phyloP scores from a whole-genome alignment of 2,113 vertebrate species.

The Circaetus cinerascens region DNA sequence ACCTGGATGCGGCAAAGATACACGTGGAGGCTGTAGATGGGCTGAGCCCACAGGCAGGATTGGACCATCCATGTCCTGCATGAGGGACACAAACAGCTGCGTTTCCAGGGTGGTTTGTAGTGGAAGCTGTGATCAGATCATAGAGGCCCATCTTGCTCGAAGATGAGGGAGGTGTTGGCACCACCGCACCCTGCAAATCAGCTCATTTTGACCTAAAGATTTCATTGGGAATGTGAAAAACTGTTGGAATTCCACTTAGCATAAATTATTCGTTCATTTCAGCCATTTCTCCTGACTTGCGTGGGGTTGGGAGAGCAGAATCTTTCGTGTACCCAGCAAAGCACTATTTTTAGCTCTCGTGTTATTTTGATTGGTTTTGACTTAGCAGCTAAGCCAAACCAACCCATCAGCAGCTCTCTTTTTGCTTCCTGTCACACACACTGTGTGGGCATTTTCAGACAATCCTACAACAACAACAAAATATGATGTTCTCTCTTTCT shows the following conservation, averaged over 20 bases:
- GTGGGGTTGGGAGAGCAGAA: not conserved
- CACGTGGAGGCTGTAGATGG: fast-evolving
- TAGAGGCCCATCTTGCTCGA: fast-evolving
- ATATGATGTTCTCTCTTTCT: not conserved
- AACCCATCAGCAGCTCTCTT: not conserved
- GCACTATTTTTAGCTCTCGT: not conserved
- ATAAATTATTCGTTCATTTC: not conserved
- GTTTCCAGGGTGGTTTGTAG: not conserved
- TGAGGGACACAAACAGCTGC: fast-evolving
- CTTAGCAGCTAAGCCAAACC: not conserved
- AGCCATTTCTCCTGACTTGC: fast-evolving
- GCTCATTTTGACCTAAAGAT: not conserved
- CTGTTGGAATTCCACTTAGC: not conserved
- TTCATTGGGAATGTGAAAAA: not conserved
- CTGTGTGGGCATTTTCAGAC: not conserved
- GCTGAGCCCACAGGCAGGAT: not conserved
- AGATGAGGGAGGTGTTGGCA: not conserved
- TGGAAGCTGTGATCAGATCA: not conserved
- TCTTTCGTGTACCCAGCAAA: not conserved
- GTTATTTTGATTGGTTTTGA: not conserved
- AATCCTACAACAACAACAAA: not conserved
- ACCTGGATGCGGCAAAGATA: not conserved
- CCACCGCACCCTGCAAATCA: not conserved
- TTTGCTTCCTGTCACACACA: not conserved
- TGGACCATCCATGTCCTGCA: not conserved